These are phyloP conservation scores for Falco novaeseelandiae DNA, from an alignment of 2,797 vertebrate genomes.

Conservation along the genomic window DNA sequence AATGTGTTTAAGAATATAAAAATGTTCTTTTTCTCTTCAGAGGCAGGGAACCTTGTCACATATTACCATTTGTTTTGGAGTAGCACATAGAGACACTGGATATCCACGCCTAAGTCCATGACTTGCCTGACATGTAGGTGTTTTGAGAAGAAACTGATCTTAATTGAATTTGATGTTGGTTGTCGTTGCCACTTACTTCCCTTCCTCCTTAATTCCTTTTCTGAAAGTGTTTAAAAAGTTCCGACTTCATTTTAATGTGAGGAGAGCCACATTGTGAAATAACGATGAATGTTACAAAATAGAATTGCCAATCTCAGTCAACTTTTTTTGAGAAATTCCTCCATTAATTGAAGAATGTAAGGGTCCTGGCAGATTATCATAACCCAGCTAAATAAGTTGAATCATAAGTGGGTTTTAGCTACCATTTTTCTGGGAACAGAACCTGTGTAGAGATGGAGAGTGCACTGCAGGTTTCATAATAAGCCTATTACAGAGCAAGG, in stretches of 20 bases:
- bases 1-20: not conserved
- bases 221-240: not conserved
- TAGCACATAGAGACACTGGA: not conserved
- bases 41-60: not conserved
- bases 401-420: not conserved
- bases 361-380: not conserved
- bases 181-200: not conserved
- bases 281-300: not conserved
- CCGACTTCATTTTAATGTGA: not conserved
- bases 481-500: not conserved
- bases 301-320: not conserved
- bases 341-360: not conserved
- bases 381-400: not conserved
- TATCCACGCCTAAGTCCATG: not conserved
- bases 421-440: not conserved
- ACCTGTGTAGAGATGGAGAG: not conserved
- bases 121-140: not conserved
- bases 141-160: not conserved
- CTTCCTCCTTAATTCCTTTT: not conserved
- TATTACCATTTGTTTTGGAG: not conserved
- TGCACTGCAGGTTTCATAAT: not conserved
- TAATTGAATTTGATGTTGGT: not conserved
- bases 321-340: not conserved
- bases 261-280: not conserved
- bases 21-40: not conserved